These are phyloP conservation scores for Dicaeum eximium DNA, from an alignment of 2,113 vertebrate species.

Conservation along the genomic window DNA sequence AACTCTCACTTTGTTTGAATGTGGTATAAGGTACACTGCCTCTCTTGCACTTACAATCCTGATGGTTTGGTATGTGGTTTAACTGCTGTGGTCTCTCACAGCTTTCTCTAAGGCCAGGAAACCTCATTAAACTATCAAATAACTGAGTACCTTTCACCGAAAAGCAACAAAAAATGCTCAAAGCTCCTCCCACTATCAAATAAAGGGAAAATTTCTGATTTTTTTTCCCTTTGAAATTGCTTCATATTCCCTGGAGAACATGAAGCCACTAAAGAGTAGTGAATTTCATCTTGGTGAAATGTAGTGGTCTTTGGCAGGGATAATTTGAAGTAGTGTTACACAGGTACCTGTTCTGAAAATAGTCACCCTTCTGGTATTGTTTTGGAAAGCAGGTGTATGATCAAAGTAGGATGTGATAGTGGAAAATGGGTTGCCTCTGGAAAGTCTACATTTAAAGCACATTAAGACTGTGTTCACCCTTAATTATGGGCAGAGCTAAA, in stretches of 20 bases:
- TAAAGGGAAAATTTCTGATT: neutral
- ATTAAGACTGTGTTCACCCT: neutral
- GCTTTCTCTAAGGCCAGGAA: neutral
- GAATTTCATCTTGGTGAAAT: neutral
- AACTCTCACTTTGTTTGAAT: neutral
- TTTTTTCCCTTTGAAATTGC: neutral
- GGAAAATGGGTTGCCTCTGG: neutral
- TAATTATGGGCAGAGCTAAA: neutral
- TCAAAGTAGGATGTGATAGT: neutral
- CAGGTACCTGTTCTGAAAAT: neutral
- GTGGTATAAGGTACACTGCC: neutral
- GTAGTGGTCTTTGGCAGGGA: neutral
- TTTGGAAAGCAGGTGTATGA: accelerated
- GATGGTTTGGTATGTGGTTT: neutral
- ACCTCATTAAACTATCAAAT: neutral
- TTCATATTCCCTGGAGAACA: neutral
- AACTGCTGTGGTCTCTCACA: neutral
- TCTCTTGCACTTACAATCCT: neutral
- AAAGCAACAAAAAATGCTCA: neutral
- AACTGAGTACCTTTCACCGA: neutral
- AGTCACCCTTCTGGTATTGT: neutral
- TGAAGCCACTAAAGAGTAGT: neutral
- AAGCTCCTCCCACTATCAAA: neutral
- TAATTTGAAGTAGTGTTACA: neutral
- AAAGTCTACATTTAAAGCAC: neutral